phyloP scores from a whole-genome alignment of 2,113 vertebrate species.

The Mesoclemmys tuberculata region DNA sequence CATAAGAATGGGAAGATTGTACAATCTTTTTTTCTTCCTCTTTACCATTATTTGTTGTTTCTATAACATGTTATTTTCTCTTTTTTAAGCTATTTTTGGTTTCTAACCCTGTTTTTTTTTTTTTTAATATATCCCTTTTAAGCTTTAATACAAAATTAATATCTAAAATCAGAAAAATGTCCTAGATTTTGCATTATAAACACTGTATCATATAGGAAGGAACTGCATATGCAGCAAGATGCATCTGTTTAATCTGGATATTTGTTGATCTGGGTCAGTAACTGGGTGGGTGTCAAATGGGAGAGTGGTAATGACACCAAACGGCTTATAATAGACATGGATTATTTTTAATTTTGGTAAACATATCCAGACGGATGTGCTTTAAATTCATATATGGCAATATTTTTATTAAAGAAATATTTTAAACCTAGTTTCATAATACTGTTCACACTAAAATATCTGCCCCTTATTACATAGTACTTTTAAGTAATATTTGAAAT shows the following conservation, averaged over 20 bases:
- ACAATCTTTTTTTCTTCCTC: not conserved
- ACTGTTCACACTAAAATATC: not conserved
- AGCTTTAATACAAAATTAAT: slow-evolving; percentile 51
- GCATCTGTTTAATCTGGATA: slow-evolving; percentile 64
- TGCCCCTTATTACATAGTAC: not conserved
- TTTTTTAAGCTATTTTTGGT: not conserved
- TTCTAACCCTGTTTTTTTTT: not conserved
- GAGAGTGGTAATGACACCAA: slow-evolving; percentile 71
- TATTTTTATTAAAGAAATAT: slow-evolving; percentile 13
- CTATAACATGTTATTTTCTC: not conserved
- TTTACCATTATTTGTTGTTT: slow-evolving; percentile 14
- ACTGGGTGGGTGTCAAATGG: slow-evolving; percentile 20
- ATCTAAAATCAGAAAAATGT: slow-evolving; percentile 42
- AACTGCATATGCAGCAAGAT: slow-evolving; percentile 37
- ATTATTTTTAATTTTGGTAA: slow-evolving; percentile 60
- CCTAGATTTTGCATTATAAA: slow-evolving; percentile 34
- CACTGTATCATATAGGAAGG: slow-evolving; percentile 32
- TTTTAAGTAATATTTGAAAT: slow-evolving; percentile 1
- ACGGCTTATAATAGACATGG: slow-evolving; percentile 56
- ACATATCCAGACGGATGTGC: slow-evolving; percentile 73
- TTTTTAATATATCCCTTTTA: not conserved
- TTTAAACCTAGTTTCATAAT: slow-evolving; percentile 49
- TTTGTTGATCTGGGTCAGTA: slow-evolving; percentile 73
- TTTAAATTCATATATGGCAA: slow-evolving; percentile 66
- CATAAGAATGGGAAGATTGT: slow-evolving; percentile 31